Conservation (phyloP, 2,113 vertebrate genomes). For the Eretmochelys imbricata region DNA sequence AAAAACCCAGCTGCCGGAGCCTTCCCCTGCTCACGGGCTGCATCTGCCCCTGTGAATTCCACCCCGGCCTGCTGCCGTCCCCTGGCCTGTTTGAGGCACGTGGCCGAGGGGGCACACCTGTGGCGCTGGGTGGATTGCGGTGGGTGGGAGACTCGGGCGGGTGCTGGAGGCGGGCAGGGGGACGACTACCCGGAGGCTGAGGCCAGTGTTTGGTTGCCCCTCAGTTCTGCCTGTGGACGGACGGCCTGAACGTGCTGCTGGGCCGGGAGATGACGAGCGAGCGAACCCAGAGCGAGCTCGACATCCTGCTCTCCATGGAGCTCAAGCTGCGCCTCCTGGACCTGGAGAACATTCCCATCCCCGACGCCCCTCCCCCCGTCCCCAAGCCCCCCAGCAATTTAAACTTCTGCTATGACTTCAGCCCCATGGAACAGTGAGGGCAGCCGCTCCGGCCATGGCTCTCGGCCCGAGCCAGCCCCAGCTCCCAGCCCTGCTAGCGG, state of each 20-base stretch:
- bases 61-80: no score
- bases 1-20: no score
- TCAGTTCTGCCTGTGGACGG: constrained; percentile 96
- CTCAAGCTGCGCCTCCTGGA: constrained; percentile 96
- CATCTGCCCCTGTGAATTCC: no score
- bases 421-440: constrained; percentile 85
- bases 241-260: constrained; percentile 92
- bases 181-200: no score
- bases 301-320: constrained; percentile 96
- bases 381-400: constrained; percentile 95
- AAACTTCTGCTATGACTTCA: constrained; percentile 97
- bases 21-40: neutral
- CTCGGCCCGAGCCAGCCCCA: neutral
- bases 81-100: no score
- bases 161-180: fast-evolving
- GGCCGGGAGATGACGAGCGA: constrained; percentile 93
- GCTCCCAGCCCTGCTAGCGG: neutral
- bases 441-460: fast-evolving
- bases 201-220: neutral
- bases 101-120: neutral
- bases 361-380: constrained; percentile 86
- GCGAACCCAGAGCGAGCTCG: constrained; percentile 91
- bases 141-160: neutral
- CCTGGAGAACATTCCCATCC: constrained; percentile 94
- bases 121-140: no score